Evolutionary conservation across 2,797 vertebrate genomes (phyloP), one percentile per base, ranked within the genome.

Genomic region (Sylvilagus floridanus): DNA sequence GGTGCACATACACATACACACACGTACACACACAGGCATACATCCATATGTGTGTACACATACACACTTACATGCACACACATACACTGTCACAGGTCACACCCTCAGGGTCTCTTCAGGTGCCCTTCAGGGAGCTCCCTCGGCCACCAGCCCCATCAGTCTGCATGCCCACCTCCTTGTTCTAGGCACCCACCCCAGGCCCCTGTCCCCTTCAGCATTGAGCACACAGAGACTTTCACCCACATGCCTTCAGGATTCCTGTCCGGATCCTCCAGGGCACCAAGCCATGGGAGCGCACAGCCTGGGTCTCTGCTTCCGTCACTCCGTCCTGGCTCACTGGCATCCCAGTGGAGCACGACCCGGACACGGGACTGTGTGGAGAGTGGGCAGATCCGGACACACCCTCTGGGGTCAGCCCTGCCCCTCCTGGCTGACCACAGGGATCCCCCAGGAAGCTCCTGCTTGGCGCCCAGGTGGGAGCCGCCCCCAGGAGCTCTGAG

Each of bases 371-470:
- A 0, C 10, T 57, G 32, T 84, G 14, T 32, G 71, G n/a, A 2
- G 60, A 73, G 14, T 10, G 24, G 24, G 32, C 65, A n/a, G 66
- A 22, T 30, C 2, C 42, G 28, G 24, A 54, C 3, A 1, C 22
- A 52, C 8, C 13, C 30, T 9, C 17, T 1, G 26, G 24, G 16
- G 12, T 2, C 35, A 35, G 32, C 28, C 75, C 17, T 19, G 17
- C 26, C 14, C 42, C 65, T 66, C 68, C 66, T 10, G 37, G 52
- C 0, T 54, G 19, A 1, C 24, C 10, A 13, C 4, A 5, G 16
- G 2, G 2, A 24, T 47, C 7, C 0, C 57, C n/a, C 13, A 71
- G 37, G 6, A 77, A 6, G 1, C 37, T 5, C 11, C 22, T 2
- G 5, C n/a, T 26, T 35, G 19, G 8, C 28, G 24, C 47, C 2